These are phyloP conservation scores for Gambusia holbrooki DNA, from an alignment of 2,113 vertebrate genomes.

Conservation along the genomic window DNA sequence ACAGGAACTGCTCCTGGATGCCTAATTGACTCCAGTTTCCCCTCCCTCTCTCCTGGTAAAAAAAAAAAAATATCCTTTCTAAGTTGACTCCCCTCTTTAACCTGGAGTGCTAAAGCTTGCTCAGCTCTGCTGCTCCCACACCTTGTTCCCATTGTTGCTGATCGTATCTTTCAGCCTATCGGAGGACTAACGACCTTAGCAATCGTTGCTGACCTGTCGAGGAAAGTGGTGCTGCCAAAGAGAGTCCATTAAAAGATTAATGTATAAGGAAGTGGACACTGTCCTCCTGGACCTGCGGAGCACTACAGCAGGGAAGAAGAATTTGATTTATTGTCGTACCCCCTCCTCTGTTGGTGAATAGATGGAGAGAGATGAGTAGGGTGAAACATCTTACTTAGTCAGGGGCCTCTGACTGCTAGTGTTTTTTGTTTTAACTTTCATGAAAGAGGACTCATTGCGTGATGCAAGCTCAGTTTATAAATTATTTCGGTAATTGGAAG, in stretches of 20 bases:
- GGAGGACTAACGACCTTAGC: conserved; percentile 79
- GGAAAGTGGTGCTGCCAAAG: conserved; percentile 74
- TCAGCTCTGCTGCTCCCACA: conserved; percentile 59
- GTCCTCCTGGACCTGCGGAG: conserved; percentile 78
- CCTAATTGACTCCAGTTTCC: conserved; percentile 27
- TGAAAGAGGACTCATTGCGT: not conserved
- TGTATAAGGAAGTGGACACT: conserved; percentile 78
- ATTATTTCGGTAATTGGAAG: not conserved
- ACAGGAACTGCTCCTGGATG: not conserved
- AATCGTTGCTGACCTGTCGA: conserved; percentile 73
- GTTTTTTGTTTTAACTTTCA: conserved; percentile 16
- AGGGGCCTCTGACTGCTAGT: conserved; percentile 31
- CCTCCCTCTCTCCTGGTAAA: conserved; percentile 10
- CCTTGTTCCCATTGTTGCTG: conserved; percentile 72
- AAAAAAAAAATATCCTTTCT: conserved; percentile 28
- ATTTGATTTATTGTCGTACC: conserved; percentile 74
- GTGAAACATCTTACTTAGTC: conserved; percentile 49
- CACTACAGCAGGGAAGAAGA: conserved; percentile 61
- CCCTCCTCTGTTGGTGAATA: conserved; percentile 61
- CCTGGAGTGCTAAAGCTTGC: conserved; percentile 50
- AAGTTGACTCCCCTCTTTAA: conserved; percentile 48
- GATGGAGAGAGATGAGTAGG: conserved; percentile 58
- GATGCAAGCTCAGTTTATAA: conserved; percentile 7
- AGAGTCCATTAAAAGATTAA: conserved; percentile 86
- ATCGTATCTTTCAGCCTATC: conserved; percentile 78